phyloP scores from a whole-genome alignment of 2,888 invertebrate species.

The Blera fallax region DNA sequence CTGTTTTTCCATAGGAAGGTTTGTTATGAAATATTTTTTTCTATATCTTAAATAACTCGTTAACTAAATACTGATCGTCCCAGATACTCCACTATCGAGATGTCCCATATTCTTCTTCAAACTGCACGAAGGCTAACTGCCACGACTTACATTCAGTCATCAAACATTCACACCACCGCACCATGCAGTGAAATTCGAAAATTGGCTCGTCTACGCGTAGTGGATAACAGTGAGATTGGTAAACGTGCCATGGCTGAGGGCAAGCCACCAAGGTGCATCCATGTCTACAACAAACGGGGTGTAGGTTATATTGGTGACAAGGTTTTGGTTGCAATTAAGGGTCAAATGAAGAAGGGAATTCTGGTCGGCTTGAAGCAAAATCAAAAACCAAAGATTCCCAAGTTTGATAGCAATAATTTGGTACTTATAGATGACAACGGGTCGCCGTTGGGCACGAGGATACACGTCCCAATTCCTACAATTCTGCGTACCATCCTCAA shows the following conservation, averaged over 20 bases:
- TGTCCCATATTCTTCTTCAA: slow-evolving; percentile 11
- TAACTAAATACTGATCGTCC: not conserved
- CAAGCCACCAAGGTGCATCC: slow-evolving; percentile 95
- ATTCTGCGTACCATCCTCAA: slow-evolving; percentile 92
- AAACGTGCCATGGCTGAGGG: slow-evolving; percentile 97
- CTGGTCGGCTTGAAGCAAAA: slow-evolving; percentile 93
- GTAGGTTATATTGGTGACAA: slow-evolving; percentile 88
- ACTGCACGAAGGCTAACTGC: not conserved
- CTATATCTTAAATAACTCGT: not conserved
- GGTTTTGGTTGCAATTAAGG: slow-evolving; percentile 96
- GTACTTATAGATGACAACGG: slow-evolving; percentile 98
- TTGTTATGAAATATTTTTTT: slow-evolving; percentile 42
- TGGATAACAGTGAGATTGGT: slow-evolving; percentile 98
- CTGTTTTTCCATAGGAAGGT: slow-evolving; percentile 11
- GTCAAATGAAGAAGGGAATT: slow-evolving; percentile 96
- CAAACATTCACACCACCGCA: slow-evolving; percentile 84
- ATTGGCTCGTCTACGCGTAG: slow-evolving; percentile 91
- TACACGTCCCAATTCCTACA: slow-evolving; percentile 97
- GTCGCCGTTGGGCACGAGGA: slow-evolving; percentile 96
- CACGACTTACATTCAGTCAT: slow-evolving; percentile 8
- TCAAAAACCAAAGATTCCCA: slow-evolving; percentile 91
- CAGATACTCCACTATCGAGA: not conserved
- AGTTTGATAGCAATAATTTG: slow-evolving; percentile 97
- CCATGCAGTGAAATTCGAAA: slow-evolving; percentile 87
- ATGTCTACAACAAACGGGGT: slow-evolving; percentile 93